Evolutionary conservation across 1,140 invertebrate genomes (phyloP).

Genomic region (Aphelenchoides fujianensis): DNA sequence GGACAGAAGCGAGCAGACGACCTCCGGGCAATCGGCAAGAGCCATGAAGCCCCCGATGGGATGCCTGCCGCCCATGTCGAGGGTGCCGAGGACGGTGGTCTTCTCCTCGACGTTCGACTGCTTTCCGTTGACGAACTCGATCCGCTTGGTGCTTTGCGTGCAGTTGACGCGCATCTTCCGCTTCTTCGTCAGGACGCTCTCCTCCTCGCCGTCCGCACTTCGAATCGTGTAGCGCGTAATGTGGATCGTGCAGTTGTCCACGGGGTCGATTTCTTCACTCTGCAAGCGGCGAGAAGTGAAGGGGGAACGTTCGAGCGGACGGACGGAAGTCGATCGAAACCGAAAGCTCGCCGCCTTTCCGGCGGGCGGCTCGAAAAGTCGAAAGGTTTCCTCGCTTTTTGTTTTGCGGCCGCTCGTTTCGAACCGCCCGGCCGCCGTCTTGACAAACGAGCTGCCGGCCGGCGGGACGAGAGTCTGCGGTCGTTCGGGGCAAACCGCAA

Average conservation of each 20-base stretch:
- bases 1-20: too few relatives aligned
- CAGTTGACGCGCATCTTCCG: conserved; percentile 50
- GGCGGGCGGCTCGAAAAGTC: too few relatives aligned
- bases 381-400: not conserved
- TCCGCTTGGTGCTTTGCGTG: conserved; percentile 38
- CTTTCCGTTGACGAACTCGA: conserved; percentile 49
- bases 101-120: conserved; percentile 48
- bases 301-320: not conserved
- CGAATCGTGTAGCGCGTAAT: conserved; percentile 41
- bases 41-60: too few relatives aligned
- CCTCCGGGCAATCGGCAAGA: too few relatives aligned
- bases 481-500: not conserved
- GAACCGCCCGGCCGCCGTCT: too few relatives aligned
- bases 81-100: conserved; percentile 37
- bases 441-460: not conserved
- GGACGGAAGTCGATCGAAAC: not conserved
- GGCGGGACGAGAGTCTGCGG: too few relatives aligned
- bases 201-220: conserved; percentile 50
- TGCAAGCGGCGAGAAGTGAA: conserved; percentile 19
- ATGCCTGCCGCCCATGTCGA: too few relatives aligned
- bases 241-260: conserved; percentile 53
- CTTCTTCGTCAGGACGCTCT: conserved; percentile 42
- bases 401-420: too few relatives aligned
- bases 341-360: not conserved
- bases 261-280: conserved; percentile 51